These are phyloP conservation scores for Ophthalmolycus amberensis DNA, from an alignment of 2,113 vertebrate genomes.

Conservation along the genomic window DNA sequence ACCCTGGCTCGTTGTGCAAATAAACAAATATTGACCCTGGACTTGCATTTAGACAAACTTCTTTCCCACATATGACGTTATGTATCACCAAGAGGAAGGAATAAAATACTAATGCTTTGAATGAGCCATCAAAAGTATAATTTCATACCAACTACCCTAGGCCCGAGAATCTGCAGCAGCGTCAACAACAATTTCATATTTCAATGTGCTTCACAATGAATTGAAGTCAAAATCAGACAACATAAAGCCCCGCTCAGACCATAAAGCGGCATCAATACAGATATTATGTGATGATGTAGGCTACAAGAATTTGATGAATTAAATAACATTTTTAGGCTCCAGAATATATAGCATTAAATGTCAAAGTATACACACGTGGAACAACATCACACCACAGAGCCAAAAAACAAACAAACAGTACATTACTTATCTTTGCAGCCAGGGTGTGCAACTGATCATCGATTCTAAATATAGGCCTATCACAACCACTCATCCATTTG, in stretches of 20 bases:
- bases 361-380: not conserved
- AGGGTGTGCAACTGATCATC: not conserved
- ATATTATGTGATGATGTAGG: not conserved
- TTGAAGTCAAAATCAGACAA: not conserved
- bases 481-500: not conserved
- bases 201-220: not conserved
- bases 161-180: not conserved
- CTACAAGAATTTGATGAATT: not conserved
- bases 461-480: not conserved
- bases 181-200: not conserved
- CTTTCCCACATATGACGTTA: not conserved
- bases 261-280: not conserved
- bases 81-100: not conserved
- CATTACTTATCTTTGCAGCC: not conserved
- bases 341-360: not conserved
- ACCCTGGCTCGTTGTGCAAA: not conserved
- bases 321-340: not conserved
- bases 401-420: not conserved
- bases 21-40: not conserved
- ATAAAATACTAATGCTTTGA: constrained; percentile 18
- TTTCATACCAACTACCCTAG: not conserved
- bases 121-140: not conserved
- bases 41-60: constrained; percentile 14
- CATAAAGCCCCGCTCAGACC: not conserved
- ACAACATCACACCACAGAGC: not conserved